Base-by-base conservation (phyloP, 2,888 invertebrate genomes). In the Brachylomia viminalis region DNA sequence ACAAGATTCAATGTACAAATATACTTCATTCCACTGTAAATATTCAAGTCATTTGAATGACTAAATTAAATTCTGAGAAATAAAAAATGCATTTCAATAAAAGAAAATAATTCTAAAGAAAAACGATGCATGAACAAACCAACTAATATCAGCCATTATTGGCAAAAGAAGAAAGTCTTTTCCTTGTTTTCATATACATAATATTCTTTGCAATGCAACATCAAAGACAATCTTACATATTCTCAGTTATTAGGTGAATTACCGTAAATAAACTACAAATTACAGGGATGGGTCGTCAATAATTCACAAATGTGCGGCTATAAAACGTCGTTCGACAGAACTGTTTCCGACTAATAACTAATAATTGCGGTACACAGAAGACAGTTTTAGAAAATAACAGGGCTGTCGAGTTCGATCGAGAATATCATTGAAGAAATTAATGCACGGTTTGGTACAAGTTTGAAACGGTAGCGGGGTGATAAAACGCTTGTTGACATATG, bases 351-450 rank as follows among this genome's bases (percentile, higher is more conserved):
- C 68, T 88, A 80, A 77, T 81, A 85, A 79, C 77, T 72, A 67
- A 61, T 86, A 88, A 88, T 86, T 87, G 54, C 33, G 38, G 74
- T 68, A 82, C 59, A 73, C 42, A 59, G 78, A 72, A 79, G 80
- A 77, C 72, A 45, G 73, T 79, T 82, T 76, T 49, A 77, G 66
- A 81, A 77, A 87, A 87, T 87, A 73, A 88, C 69, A 86, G 78
- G 72, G 56, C 42, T 76, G 62, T 67, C 64, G 47, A 68, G 52
- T 65, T 74, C 77, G 65, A 67, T 84, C 73, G 65, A 75, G 66
- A 42, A 72, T 79, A 77, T 79, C 64, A 64, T 72, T 73, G 78
- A 72, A 84, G 75, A 88, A 86, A 85, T 87, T 84, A 79, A 84
- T 79, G 68, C 45, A 38, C 10, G 23, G 1, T 67, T 47, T 77